phyloP scores from a whole-genome alignment of 2,113 vertebrate species.

The Rhynchomys soricoides region DNA sequence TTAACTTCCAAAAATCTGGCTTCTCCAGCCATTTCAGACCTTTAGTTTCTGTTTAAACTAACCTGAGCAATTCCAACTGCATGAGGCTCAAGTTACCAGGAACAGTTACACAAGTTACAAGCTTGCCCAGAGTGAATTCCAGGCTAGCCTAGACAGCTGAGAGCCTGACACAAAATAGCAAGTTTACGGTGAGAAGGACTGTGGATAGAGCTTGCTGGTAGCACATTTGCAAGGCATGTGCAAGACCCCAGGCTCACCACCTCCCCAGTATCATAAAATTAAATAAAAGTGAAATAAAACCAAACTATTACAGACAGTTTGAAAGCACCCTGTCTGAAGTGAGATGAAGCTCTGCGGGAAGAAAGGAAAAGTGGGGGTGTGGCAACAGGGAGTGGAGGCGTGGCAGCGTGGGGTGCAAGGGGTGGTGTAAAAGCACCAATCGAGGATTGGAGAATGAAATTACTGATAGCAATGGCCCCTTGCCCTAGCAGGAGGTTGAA shows the following conservation, averaged over 20 bases:
- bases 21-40: neutral
- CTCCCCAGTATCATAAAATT: neutral
- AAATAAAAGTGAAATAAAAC: neutral
- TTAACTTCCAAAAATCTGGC: neutral
- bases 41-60: neutral
- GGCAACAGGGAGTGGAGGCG: neutral
- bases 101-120: neutral
- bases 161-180: neutral
- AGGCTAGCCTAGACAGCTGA: neutral
- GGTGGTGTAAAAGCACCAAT: neutral
- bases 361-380: too few species aligned
- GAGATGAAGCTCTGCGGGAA: too few species aligned
- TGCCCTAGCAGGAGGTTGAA: neutral
- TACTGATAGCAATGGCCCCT: too few species aligned
- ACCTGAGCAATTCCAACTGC: neutral
- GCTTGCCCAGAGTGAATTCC: neutral
- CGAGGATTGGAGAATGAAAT: neutral
- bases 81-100: neutral
- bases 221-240: neutral
- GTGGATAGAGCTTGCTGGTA: neutral
- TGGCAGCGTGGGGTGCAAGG: too few species aligned
- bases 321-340: neutral
- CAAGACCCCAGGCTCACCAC: neutral
- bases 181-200: neutral
- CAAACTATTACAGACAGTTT: neutral